Conservation (phyloP, 2,888 invertebrate genomes). For the Margaritifera margaritifera region DNA sequence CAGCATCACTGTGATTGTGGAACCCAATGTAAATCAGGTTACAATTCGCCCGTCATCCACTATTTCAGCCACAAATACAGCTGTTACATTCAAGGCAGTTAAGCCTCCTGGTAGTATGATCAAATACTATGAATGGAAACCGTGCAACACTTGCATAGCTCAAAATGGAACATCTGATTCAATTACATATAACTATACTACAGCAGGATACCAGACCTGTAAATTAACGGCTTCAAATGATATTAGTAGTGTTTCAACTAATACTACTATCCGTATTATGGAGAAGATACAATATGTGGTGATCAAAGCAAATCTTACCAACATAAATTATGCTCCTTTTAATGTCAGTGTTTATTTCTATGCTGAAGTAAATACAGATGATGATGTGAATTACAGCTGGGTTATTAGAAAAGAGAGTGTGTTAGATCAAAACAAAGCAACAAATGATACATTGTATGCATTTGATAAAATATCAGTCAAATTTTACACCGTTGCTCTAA, state of each 20-base stretch:
- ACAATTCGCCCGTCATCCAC: not conserved
- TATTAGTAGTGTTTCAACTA: constrained; percentile 17
- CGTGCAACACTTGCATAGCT: not conserved
- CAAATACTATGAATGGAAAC: too few relatives aligned
- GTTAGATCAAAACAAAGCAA: too few relatives aligned
- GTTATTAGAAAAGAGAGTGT: too few relatives aligned
- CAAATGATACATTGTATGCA: too few relatives aligned
- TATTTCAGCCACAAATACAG: constrained; percentile 2
- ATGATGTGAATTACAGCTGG: constrained; percentile 14
- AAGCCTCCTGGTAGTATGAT: constrained; percentile 14
- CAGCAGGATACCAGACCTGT: constrained; percentile 27
- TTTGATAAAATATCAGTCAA: too few relatives aligned
- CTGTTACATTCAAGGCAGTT: constrained; percentile 11
- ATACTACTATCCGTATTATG: too few relatives aligned
- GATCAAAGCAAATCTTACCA: too few relatives aligned
- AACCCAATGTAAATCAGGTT: too few relatives aligned
- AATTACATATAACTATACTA: constrained; percentile 18
- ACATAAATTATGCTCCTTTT: too few relatives aligned
- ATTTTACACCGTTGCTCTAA: too few relatives aligned
- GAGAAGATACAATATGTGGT: too few relatives aligned
- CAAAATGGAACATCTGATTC: constrained; percentile 3
- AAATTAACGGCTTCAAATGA: constrained; percentile 34
- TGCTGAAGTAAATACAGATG: not conserved
- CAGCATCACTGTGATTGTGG: not conserved
- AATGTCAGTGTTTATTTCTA: too few relatives aligned